Evolutionary conservation across 1,140 invertebrate species (phyloP).

Genomic region (Eueides isabella): DNA sequence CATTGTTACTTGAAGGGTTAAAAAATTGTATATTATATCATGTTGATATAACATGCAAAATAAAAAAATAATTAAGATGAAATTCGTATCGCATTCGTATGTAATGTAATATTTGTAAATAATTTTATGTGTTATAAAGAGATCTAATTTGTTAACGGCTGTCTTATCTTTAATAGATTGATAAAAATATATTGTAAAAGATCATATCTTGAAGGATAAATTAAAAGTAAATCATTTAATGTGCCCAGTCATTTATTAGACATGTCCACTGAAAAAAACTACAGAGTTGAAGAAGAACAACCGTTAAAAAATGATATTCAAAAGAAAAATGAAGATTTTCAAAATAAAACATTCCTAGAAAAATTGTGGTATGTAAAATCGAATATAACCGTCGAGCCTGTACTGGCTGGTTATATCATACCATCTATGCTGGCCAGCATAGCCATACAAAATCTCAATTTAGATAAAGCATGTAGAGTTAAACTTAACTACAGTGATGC

Average conservation of each 20-base stretch:
- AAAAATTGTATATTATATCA: not conserved
- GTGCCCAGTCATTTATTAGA: not conserved
- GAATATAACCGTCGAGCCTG: slow-evolving; percentile 82
- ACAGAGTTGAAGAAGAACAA: slow-evolving; percentile 40
- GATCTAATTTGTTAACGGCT: not conserved
- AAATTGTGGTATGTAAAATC: slow-evolving; percentile 58
- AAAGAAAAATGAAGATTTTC: slow-evolving; percentile 40
- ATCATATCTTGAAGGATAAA: slow-evolving; percentile 4
- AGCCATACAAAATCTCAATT: slow-evolving; percentile 59
- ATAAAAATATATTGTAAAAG: not conserved
- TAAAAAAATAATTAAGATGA: not conserved
- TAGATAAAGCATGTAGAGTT: slow-evolving; percentile 82
- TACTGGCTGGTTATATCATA: slow-evolving; percentile 81
- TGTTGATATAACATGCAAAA: no score
- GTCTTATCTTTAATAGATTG: not conserved
- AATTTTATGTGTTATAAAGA: not conserved
- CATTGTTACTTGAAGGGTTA: not conserved
- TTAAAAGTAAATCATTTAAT: not conserved
- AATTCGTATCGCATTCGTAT: not conserved
- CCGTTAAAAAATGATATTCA: slow-evolving; percentile 50
- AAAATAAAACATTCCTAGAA: slow-evolving; percentile 50
- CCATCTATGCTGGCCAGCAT: slow-evolving; percentile 80
- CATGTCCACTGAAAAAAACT: slow-evolving; percentile 19
- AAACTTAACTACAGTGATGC: slow-evolving; percentile 78
- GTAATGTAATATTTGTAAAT: not conserved